Base-by-base conservation (phyloP, 2,797 vertebrate species). In the Arvicola amphibius region DNA sequence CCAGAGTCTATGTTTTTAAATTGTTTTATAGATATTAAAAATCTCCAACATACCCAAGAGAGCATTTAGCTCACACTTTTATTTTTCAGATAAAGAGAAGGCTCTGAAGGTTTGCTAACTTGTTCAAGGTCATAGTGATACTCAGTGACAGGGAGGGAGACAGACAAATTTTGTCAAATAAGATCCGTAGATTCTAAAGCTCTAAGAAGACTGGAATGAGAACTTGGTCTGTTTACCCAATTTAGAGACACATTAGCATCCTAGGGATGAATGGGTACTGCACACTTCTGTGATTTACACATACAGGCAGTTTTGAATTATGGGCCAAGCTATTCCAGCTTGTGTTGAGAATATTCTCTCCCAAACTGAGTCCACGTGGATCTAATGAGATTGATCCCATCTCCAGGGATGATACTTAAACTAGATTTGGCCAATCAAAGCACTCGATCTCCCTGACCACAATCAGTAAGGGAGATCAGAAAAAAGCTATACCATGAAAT, bases 1-100 rank as follows among this genome's bases (percentile, higher is more conserved):
- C 95, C 56, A 69, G 27, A 81, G 5, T 79, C 17, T 69, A 6
- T 80, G 13, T 53, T 94, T 93, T 88, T 76, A 32, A 63, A 59
- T 79, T 48, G 48, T 95, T 94, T 94, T 53, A 7, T 81, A 51
- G 46, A 80, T 2, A 59, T 43, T 90, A 6, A 17, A 43, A 29
- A 90, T 86, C 23, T 84, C 88, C 34, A 74, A 67, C 59, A 84
- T 0, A 89, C 9, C 0, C 61, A 71, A 56, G 48, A 78, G 79
- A 88, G 13, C 4, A 85, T 94, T 96, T 81, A 73, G 12, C 48
- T 51, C 61, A 94, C 67, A 1, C 73, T 92, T 92, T 46, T 88
- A 85, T 34, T 91, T 91, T 67, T 67, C n/a, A 88, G 61, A 71
- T 61, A 80, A 94, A 80, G 59, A 84, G 56, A 69, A 92, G 27